These are phyloP conservation scores for Toxostoma redivivum DNA, from an alignment of 2,113 vertebrate genomes.

Conservation along the genomic window DNA sequence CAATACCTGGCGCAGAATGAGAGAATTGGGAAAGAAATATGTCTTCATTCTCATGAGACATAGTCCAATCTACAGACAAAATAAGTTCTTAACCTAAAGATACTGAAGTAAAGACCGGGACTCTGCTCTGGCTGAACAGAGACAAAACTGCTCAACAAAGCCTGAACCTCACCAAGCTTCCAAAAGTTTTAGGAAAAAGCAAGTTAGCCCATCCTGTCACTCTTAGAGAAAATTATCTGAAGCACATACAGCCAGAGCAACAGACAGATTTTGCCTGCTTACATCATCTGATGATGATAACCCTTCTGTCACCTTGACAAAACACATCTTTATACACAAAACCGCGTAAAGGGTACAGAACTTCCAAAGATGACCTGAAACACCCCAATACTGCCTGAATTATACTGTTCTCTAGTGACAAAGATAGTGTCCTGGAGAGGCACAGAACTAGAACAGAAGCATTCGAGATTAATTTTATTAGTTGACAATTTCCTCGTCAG, in stretches of 20 bases:
- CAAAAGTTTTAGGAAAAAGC: not conserved
- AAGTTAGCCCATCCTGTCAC: not conserved
- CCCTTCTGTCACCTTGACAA: not conserved
- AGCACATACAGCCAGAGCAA: not conserved
- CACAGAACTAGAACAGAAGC: not conserved
- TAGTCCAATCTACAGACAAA: not conserved
- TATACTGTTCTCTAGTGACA: not conserved
- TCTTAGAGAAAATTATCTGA: not conserved
- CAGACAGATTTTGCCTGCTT: not conserved
- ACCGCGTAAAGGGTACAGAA: not conserved
- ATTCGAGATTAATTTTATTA: not conserved
- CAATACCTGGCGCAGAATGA: not conserved
- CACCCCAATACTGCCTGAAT: rapidly evolving
- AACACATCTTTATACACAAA: not conserved
- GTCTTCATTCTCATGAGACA: not conserved
- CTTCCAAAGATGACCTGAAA: not conserved
- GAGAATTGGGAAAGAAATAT: not conserved
- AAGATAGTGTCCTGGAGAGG: not conserved
- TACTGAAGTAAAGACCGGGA: not conserved
- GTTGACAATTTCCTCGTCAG: not conserved
- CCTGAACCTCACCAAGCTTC: not conserved
- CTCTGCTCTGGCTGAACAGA: not conserved
- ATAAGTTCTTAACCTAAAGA: not conserved
- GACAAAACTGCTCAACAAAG: not conserved
- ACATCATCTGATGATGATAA: not conserved